Evolutionary conservation across 2,113 vertebrate genomes (phyloP), one percentile per base, ranked within the genome.

Genomic region (Clarias magur): DNA sequence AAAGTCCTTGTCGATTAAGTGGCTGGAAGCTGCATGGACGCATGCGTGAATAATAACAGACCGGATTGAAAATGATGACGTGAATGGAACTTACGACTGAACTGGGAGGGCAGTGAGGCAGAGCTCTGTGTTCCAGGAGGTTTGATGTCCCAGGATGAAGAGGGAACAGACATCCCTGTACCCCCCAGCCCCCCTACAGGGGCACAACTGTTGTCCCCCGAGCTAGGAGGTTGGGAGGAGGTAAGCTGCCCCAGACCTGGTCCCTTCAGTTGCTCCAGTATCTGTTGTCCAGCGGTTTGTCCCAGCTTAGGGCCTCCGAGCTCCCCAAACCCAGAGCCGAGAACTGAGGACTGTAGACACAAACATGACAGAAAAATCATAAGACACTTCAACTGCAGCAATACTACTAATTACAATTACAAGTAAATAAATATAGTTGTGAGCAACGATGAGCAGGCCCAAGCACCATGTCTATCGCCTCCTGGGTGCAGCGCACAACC

Each of bases 251-350:
- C 95, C 93, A 98, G 91, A 80, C 95, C 95, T 3, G 98, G 95
- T 89, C 96, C 93, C 94, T 98, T 99, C 91, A 98, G 91, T 38
- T 97, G 97, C 85, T 99, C 97, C 89, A 98, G 94, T 92, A 97
- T 96, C 90, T 97, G 98, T 80, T 97, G 96, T 84, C 95, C 97
- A 75, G 96, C 91, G 1, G 93, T 94, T 85, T 95, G 96, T 53
- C 94, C 89, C 92, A 94, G 6, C 91, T 97, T 97, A 90, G 96
- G 95, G 79, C 95, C 92, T 48, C 95, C 90, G 4, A 98, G 94
- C 73, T 99, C 97, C 89, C 97, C 96, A 92, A 99, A 99, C 83
- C 97, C 97, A 93, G 97, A 96, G 91, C 96, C 97, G 87, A 99
- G 95, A 88, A 99, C 96, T 56, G 97, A 97, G 85, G 97, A 97